Evolutionary conservation across 2,888 invertebrate species (phyloP).

Genomic region (Emmelina monodactyla): DNA sequence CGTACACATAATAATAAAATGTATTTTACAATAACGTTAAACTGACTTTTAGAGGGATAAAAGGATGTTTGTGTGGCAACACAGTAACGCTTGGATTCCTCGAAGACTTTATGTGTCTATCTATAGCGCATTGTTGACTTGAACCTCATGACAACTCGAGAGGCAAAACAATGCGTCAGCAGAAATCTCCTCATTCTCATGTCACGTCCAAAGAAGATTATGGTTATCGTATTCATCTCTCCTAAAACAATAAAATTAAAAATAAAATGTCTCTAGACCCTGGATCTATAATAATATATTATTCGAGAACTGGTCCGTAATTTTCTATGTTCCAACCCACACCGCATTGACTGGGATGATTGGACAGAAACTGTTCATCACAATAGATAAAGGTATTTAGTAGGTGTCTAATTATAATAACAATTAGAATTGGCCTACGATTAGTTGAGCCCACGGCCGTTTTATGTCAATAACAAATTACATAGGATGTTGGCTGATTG

Average conservation of each 20-base stretch:
- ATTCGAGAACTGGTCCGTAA: background rate
- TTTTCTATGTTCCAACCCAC: background rate
- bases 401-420: background rate
- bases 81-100: too few species aligned
- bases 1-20: slow-evolving; percentile 23
- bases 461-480: too few species aligned
- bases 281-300: slow-evolving; percentile 14
- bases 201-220: slow-evolving; percentile 48
- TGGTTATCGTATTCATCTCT: slow-evolving; percentile 36
- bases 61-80: slow-evolving; percentile 13
- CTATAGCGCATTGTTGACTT: too few species aligned
- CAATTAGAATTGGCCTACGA: background rate
- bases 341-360: background rate
- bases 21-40: slow-evolving; percentile 22
- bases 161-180: slow-evolving; percentile 50
- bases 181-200: slow-evolving; percentile 35
- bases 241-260: slow-evolving; percentile 34
- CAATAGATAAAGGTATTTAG: background rate
- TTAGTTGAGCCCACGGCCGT: background rate
- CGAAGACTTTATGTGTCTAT: too few species aligned
- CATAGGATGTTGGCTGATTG: too few species aligned
- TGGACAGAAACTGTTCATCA: background rate
- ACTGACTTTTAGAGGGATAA: slow-evolving; percentile 18
- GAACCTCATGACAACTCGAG: too few species aligned
- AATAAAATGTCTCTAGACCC: slow-evolving; percentile 17